Evolutionary conservation across 2,113 vertebrate genomes (phyloP).

Genomic region (Cynocephalus volans): DNA sequence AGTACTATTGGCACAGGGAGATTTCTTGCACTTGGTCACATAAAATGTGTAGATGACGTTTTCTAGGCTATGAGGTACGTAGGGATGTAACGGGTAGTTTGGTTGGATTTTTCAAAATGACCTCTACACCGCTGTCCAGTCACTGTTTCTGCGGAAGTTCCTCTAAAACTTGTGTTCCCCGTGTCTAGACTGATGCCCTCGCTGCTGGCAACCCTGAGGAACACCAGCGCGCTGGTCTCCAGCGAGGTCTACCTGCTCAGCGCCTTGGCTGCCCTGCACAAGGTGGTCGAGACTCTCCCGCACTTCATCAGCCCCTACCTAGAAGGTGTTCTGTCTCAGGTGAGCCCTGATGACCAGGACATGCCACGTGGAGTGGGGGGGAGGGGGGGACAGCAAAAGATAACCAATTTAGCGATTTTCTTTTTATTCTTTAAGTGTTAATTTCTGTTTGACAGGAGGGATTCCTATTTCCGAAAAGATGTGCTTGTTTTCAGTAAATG

Average conservation of each 20-base stretch:
- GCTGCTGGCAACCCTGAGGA: conserved; percentile 89
- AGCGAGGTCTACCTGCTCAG: conserved; percentile 96
- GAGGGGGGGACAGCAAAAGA: fast-evolving
- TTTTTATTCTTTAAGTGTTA: background rate
- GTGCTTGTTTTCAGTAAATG: background rate
- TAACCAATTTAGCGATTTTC: background rate
- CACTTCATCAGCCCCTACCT: conserved; percentile 98
- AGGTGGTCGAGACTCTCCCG: conserved; percentile 93
- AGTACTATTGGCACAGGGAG: background rate
- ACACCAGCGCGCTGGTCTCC: conserved; percentile 90
- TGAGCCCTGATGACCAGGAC: conserved; percentile 64
- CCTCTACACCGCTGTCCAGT: background rate
- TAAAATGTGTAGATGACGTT: background rate
- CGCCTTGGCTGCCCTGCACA: conserved; percentile 94
- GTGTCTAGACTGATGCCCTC: conserved; percentile 94
- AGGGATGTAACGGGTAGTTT: no score
- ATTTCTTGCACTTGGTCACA: background rate
- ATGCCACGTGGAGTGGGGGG: no score
- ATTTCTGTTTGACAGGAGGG: background rate
- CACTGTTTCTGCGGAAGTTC: background rate
- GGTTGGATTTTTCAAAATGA: background rate
- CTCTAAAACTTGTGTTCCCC: background rate
- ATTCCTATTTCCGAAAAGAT: conserved; percentile 31
- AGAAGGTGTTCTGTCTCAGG: conserved; percentile 91
- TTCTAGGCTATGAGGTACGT: fast-evolving